These are phyloP conservation scores for Venturia canescens DNA, from an alignment of 1,140 invertebrate species.

Conservation along the genomic window DNA sequence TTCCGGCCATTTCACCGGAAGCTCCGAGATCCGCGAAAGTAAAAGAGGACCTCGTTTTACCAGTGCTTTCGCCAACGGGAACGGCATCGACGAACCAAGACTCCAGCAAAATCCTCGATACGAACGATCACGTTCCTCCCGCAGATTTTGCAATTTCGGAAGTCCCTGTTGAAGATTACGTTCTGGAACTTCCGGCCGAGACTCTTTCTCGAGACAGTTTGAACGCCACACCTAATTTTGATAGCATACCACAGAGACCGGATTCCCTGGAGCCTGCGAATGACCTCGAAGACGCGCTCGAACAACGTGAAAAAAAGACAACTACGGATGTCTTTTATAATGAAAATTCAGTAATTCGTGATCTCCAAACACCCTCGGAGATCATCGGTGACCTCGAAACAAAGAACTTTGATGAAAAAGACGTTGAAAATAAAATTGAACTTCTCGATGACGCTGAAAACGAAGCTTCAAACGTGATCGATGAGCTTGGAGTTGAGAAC, in stretches of 20 bases:
- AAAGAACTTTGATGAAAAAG: not conserved
- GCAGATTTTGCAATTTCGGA: constrained; percentile 36
- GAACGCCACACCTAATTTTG: constrained; percentile 62
- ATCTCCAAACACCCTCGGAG: not conserved
- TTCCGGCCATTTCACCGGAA: constrained; percentile 71
- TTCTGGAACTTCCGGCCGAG: constrained; percentile 34
- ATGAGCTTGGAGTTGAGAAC: not conserved
- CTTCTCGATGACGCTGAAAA: not conserved
- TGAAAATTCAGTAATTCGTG: not conserved
- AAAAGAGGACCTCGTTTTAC: constrained; percentile 62
- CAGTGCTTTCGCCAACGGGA: constrained; percentile 57
- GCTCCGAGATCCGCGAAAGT: constrained; percentile 58
- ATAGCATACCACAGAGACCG: constrained; percentile 47
- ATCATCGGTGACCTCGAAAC: constrained; percentile 12
- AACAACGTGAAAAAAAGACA: constrained; percentile 26
- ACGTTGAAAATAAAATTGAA: constrained; percentile 46
- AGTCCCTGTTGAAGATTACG: constrained; percentile 48
- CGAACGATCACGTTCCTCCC: not conserved
- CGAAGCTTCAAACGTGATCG: not conserved
- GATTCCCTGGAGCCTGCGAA: constrained; percentile 59
- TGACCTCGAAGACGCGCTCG: not conserved
- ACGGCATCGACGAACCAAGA: constrained; percentile 43
- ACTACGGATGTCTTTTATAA: not conserved
- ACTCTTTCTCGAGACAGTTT: constrained; percentile 64
- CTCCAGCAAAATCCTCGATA: constrained; percentile 1